phyloP scores from a whole-genome alignment of 2,888 invertebrate genomes.

The Sphaerophoria rueppellii region DNA sequence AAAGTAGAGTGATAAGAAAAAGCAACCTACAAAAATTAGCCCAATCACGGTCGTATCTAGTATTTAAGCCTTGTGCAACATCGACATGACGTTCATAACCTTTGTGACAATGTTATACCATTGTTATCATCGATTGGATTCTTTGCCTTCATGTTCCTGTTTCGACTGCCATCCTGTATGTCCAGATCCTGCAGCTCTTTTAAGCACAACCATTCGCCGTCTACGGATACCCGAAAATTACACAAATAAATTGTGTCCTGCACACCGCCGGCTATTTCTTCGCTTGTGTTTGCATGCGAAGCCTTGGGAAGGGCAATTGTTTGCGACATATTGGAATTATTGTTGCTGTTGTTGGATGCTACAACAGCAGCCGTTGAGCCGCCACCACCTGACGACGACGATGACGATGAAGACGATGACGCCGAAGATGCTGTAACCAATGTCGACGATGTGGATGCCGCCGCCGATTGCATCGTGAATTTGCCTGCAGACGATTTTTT shows the following conservation, averaged over 20 bases:
- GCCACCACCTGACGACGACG: neutral
- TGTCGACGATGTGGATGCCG: constrained; percentile 63
- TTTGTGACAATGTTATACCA: constrained; percentile 74
- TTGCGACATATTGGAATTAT: constrained; percentile 75
- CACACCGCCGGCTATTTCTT: constrained; percentile 85
- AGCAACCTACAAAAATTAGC: constrained; percentile 83
- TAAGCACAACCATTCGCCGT: constrained; percentile 98
- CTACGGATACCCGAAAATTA: constrained; percentile 98
- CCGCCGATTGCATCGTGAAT: constrained; percentile 64
- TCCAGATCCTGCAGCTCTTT: constrained; percentile 97
- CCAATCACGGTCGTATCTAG: constrained; percentile 79
- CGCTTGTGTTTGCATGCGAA: constrained; percentile 82
- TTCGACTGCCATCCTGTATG: constrained; percentile 85
- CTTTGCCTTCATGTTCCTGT: constrained; percentile 74
- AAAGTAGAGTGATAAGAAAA: constrained; percentile 75
- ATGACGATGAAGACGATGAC: constrained; percentile 59
- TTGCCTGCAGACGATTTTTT: constrained; percentile 55
- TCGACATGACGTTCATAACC: constrained; percentile 74
- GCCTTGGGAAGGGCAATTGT: constrained; percentile 81
- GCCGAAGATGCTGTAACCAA: constrained; percentile 19
- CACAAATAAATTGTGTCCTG: constrained; percentile 98
- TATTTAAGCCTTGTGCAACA: constrained; percentile 79
- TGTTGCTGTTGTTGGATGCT: constrained; percentile 66
- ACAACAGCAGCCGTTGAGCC: constrained; percentile 57
- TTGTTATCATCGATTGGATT: constrained; percentile 70